Base-by-base conservation (phyloP, 2,113 vertebrate species). In the Oplegnathus fasciatus region DNA sequence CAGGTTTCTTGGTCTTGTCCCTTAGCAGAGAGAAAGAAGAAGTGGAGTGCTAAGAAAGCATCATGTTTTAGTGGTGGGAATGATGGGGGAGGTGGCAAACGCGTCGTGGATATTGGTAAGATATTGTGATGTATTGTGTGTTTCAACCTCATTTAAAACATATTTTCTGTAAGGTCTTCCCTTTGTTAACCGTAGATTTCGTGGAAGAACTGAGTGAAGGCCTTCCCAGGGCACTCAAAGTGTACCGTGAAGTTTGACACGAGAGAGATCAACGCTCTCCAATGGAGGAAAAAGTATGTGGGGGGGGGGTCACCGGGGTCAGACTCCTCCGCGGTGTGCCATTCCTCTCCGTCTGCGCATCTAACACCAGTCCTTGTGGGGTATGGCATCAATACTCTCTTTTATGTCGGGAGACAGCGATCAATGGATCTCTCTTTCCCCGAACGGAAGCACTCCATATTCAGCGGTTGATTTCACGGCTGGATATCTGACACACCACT, bases 371-470 rank as follows among this genome's bases (percentile, higher is more conserved):
- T 57, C 90, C 91, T 88, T 66, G 79, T 82, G 88, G 89, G 90
- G 78, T 75, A 66, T 74, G 67, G 77, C 89, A 89, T 94, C 92
- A 93, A 93, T 92, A 92, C 84, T 81, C 76, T 77, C 87, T 90
- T 92, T 93, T 88, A 93, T 92, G 91, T 91, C 82, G 70, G 90
- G 79, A 94, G 92, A 93, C 92, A 92, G 86, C 92, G 60, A 94
- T 95, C 94, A 70, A 94, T 93, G 80, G 62, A 67, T 81, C 80
- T 89, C 88, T 80, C 84, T 81, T 87, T 90, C 80, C 79, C 87
- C 37, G 71, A 86, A 89, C 89, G 89, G 93, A 95, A 94, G 89
- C 88, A 88, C 92, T 95, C 93, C 86, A 85, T 92, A 93, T 91
- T 92, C 92, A 87, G 93, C 77, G 85, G 92, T 93, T 91, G 85